Evolutionary conservation across 2,888 invertebrate species (phyloP), one percentile per base, ranked within the genome.

Genomic region (Ctenicera cuprea): DNA sequence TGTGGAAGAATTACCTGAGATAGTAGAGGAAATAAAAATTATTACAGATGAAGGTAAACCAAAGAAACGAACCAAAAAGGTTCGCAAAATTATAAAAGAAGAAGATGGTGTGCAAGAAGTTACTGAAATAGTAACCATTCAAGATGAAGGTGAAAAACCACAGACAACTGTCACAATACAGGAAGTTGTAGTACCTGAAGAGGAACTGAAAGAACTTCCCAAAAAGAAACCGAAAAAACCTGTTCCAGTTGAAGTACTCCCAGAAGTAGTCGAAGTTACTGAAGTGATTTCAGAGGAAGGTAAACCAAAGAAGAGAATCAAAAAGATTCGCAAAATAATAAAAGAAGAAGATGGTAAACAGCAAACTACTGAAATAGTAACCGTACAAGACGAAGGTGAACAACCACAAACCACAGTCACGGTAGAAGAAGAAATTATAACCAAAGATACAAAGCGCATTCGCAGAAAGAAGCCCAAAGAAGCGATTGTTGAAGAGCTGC

Each of bases 321-420:
- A 70, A 33, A 88, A 86, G 8, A 88, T 86, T 74, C 85, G 87
- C 1, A 86, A 87, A 65, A 85, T 88, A 1, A 88, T 87, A 66
- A 88, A 85, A 76, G 26, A 85, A n/a, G 84, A 80, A 62, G 86
- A 83, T 20, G 83, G 75, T 18, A 82, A 81, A 75, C 74, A 83
- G 69, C 85, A 87, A 78, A 85, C 84, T 43, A 85, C 84, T 0
- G 85, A 81, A 82, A 85, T 84, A 61, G 82, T 81, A 11, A 87
- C 73, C 0, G 82, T 88, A 43, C 86, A 86, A 79, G 84, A 87
- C 79, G 88, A 88, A 69, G 87, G 86, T 12, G 82, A 85, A 67
- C 82, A 87, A 70, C 89, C 89, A 0, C 81, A 86, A 62, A 85
- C 79, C 59, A 83, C 85, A 33, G 82, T 85, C 37, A 78, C 77